Evolutionary conservation across 2,888 invertebrate species (phyloP).

Genomic region (Priocnemis perturbator): DNA sequence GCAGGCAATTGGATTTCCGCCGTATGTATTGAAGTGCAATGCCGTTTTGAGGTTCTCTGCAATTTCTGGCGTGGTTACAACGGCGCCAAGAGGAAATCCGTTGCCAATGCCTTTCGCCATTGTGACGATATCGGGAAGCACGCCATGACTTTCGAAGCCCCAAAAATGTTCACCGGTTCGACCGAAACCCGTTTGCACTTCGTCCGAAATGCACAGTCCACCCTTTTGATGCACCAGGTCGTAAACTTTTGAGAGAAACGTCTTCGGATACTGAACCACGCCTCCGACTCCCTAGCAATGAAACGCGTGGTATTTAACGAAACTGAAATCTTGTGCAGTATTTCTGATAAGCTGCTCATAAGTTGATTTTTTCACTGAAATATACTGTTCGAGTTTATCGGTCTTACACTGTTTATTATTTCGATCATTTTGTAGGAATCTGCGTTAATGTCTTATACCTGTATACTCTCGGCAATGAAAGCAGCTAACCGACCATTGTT

Average conservation of each 20-base stretch:
- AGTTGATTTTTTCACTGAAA: too few species aligned
- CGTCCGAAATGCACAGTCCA: slow-evolving; percentile 94
- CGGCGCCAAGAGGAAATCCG: slow-evolving; percentile 97
- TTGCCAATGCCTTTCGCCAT: slow-evolving; percentile 97
- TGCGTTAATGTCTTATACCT: slow-evolving; percentile 74
- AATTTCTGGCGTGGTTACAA: slow-evolving; percentile 93
- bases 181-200: slow-evolving; percentile 98
- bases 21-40: slow-evolving; percentile 95
- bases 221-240: slow-evolving; percentile 87
- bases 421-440: too few species aligned
- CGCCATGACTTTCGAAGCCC: slow-evolving; percentile 94
- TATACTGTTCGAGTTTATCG: too few species aligned
- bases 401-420: not conserved
- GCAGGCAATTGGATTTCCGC: slow-evolving; percentile 95
- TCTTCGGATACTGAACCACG: slow-evolving; percentile 92
- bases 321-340: too few species aligned
- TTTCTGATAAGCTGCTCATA: too few species aligned
- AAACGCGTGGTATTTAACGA: not conserved
- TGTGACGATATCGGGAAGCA: slow-evolving; percentile 95
- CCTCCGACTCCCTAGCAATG: slow-evolving; percentile 89
- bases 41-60: slow-evolving; percentile 86
- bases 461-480: slow-evolving; percentile 96
- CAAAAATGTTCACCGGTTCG: slow-evolving; percentile 95
- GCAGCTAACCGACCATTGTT: slow-evolving; percentile 86
- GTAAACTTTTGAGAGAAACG: slow-evolving; percentile 88